phyloP scores from a whole-genome alignment of 2,113 vertebrate genomes.

The Sinocyclocheilus anshuiensis region DNA sequence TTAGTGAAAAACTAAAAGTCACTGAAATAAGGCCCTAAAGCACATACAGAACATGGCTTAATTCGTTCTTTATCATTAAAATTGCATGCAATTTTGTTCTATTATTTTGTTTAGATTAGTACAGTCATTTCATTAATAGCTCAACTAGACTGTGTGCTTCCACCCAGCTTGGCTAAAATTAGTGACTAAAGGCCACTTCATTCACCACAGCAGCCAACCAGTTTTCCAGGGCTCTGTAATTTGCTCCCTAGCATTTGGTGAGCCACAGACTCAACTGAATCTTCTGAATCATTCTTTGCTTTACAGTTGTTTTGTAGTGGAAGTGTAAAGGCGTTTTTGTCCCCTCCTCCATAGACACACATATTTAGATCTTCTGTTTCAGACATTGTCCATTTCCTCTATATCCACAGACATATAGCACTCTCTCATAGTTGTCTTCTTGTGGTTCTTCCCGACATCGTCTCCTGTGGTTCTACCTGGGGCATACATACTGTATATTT shows the following conservation, averaged over 20 bases:
- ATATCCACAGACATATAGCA: constrained; percentile 53
- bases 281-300: not conserved
- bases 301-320: not conserved
- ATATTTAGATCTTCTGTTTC: constrained; percentile 64
- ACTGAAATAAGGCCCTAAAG: too few relatives aligned
- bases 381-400: constrained; percentile 72
- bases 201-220: constrained; percentile 77
- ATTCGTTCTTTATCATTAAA: not conserved
- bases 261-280: constrained; percentile 69
- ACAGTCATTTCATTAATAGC: constrained; percentile 62
- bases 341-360: not conserved
- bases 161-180: constrained; percentile 62
- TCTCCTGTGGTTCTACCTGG: constrained; percentile 3
- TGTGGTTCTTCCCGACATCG: constrained; percentile 9
- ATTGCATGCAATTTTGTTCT: not conserved
- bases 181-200: constrained; percentile 74
- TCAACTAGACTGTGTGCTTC: constrained; percentile 55
- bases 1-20: too few relatives aligned
- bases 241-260: constrained; percentile 59
- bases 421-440: not conserved
- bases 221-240: constrained; percentile 73
- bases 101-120: constrained; percentile 39
- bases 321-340: constrained; percentile 17
- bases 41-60: not conserved
- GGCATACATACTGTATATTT: not conserved